Evolutionary conservation across 2,888 invertebrate species (phyloP).

Genomic region (Atethmia centrago): DNA sequence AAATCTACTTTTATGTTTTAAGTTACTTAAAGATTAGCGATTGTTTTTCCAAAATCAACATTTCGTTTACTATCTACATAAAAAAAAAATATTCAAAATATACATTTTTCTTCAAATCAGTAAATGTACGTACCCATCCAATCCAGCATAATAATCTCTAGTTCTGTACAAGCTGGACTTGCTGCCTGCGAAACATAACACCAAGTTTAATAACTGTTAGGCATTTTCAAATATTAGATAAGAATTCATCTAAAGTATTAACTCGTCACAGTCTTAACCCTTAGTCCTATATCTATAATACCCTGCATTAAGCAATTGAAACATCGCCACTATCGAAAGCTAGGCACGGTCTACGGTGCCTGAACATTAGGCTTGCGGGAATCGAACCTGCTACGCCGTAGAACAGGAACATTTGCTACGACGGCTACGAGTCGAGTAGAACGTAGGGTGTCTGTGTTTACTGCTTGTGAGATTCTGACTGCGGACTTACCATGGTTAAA

Average conservation of each 20-base stretch:
- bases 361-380: not conserved
- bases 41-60: not conserved
- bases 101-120: not conserved
- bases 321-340: not conserved
- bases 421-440: not conserved
- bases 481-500: not conserved
- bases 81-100: not conserved
- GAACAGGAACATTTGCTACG: not conserved
- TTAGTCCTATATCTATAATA: not conserved
- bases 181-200: slow-evolving; percentile 93
- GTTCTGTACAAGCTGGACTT: slow-evolving; percentile 98
- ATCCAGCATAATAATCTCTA: slow-evolving; percentile 98
- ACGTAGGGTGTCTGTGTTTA: not conserved
- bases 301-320: not conserved
- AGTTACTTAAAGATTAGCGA: not conserved
- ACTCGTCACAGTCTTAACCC: not conserved
- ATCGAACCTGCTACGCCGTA: slow-evolving; percentile 20
- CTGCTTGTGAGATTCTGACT: not conserved
- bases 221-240: not conserved
- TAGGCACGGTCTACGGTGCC: not conserved
- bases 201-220: not conserved
- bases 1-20: not conserved
- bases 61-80: not conserved
- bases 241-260: not conserved
- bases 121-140: slow-evolving; percentile 94